phyloP scores from a whole-genome alignment of 2,797 vertebrate species.

The Perdix hodgsoniae region DNA sequence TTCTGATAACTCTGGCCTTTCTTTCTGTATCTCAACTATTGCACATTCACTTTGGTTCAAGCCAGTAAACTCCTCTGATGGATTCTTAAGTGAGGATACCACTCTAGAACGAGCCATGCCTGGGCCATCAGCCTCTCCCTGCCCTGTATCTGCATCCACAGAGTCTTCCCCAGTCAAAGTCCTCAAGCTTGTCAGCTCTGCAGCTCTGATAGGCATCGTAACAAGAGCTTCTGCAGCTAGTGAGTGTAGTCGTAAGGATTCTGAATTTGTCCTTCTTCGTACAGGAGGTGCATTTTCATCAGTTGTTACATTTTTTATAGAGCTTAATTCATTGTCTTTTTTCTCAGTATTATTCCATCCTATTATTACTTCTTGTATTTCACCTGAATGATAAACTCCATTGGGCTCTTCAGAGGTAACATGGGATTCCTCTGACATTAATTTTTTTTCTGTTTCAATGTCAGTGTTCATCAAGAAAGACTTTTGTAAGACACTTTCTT shows the following conservation, averaged over 20 bases:
- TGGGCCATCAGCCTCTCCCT: conserved; percentile 75
- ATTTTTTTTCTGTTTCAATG: conserved; percentile 79
- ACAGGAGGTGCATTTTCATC: conserved; percentile 92
- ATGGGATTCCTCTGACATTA: conserved; percentile 66
- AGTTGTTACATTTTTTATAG: conserved; percentile 64
- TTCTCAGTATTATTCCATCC: conserved; percentile 80
- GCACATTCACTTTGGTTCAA: conserved; percentile 75
- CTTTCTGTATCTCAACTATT: conserved; percentile 82
- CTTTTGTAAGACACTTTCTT: conserved; percentile 85
- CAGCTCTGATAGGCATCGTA: conserved; percentile 93
- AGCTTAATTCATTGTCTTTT: conserved; percentile 70
- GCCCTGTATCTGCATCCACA: conserved; percentile 78
- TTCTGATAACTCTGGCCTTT: conserved; percentile 80
- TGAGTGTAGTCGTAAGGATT: conserved; percentile 94
- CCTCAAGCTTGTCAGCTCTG: conserved; percentile 82
- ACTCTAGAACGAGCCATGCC: conserved; percentile 67
- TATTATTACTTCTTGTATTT: conserved; percentile 81
- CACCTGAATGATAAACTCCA: conserved; percentile 65
- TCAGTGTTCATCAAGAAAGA: conserved; percentile 86
- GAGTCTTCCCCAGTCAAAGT: conserved; percentile 65
- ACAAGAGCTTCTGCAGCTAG: conserved; percentile 96
- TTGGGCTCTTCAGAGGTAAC: conserved; percentile 39
- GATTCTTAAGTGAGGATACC: conserved; percentile 72
- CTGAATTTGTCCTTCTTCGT: conserved; percentile 94
- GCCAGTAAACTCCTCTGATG: conserved; percentile 66